Evolutionary conservation across 2,113 vertebrate genomes (phyloP), one percentile per base, ranked within the genome.

Genomic region (Xyliphius kryptos): DNA sequence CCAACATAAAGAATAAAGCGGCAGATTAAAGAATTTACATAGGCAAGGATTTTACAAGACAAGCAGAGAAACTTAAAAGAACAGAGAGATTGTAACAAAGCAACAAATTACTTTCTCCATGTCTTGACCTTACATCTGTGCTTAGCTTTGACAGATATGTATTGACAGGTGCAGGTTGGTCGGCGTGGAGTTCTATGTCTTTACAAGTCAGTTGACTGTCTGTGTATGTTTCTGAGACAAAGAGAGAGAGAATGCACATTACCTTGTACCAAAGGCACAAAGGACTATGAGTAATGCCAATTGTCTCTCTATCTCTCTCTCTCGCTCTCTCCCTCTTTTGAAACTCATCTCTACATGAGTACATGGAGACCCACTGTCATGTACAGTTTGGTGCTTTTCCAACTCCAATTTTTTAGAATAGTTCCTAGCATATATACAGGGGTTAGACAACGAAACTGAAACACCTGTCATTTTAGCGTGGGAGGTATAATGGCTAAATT

Each of bases 1-100:
- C 51, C 16, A 19, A 17, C 21, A 53, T 19, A 43, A 22, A 14
- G n/a, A n/a, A n/a, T n/a, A n/a, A n/a, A 66, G 15, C 62, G 67
- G 14, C 54, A 56, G 21, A 32, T 12, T 40, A 17, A 41, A 40
- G 17, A 19, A 65, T 5, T 26, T 17, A 53, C 50, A 46, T 9
- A 47, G 41, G 3, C 20, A n/a, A n/a, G n/a, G n/a, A n/a, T n/a
- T 5, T 19, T 19, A 14, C 50, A 55, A 3, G 19, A 46, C 38
- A 46, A 8, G 22, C 10, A 54, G 11, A 41, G n/a, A 63, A 36
- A 36, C 5, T 32, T 13, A n/a, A n/a, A n/a, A 16, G 54, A 71
- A 59, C 10, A 50, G 36, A 69, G 13, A 13, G 51, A 64, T 69
- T 70, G 63, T 54, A 67, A 52, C 55, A 59, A 52, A 38, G 37